Evolutionary conservation across 1,140 invertebrate species (phyloP).

Genomic region (Nixonia krombeini): DNA sequence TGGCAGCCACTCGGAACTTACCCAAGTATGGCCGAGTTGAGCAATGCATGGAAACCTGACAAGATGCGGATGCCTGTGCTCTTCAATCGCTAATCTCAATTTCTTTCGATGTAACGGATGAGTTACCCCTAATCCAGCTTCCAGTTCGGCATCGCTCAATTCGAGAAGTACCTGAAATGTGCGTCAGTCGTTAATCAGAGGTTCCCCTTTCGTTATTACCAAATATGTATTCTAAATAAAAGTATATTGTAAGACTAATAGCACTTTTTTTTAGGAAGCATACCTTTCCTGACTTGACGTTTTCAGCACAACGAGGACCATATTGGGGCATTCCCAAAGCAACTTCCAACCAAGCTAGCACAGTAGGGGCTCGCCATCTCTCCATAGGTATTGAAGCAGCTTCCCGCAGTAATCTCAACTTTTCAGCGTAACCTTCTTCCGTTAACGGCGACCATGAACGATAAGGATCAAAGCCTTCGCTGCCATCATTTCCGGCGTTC

Average conservation of each 20-base stretch:
- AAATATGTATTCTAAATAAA: no score
- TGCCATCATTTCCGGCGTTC: conserved; percentile 62
- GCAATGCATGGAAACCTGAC: conserved; percentile 90
- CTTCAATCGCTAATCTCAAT: conserved; percentile 92
- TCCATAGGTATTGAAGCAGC: conserved; percentile 91
- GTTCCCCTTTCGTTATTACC: no score
- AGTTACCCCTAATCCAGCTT: conserved; percentile 87
- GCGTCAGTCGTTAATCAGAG: no score
- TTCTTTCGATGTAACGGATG: conserved; percentile 95
- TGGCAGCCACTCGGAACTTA: conserved; percentile 91
- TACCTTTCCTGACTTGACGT: conserved; percentile 96
- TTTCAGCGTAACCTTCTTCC: conserved; percentile 88
- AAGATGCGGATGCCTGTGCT: conserved; percentile 86
- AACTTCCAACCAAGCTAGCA: conserved; percentile 93
- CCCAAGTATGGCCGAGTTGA: conserved; percentile 91
- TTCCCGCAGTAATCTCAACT: conserved; percentile 84
- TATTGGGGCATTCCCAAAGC: conserved; percentile 95
- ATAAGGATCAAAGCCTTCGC: conserved; percentile 69
- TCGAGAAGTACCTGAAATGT: conserved; percentile 92
- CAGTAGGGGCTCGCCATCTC: conserved; percentile 91
- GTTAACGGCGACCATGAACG: conserved; percentile 83
- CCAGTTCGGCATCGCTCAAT: conserved; percentile 89
- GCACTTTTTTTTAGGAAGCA: conserved; percentile 27
- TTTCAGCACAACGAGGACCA: conserved; percentile 88
- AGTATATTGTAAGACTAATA: no score